Conservation (phyloP, 1,140 invertebrate species). For the Drosophila serrata region DNA sequence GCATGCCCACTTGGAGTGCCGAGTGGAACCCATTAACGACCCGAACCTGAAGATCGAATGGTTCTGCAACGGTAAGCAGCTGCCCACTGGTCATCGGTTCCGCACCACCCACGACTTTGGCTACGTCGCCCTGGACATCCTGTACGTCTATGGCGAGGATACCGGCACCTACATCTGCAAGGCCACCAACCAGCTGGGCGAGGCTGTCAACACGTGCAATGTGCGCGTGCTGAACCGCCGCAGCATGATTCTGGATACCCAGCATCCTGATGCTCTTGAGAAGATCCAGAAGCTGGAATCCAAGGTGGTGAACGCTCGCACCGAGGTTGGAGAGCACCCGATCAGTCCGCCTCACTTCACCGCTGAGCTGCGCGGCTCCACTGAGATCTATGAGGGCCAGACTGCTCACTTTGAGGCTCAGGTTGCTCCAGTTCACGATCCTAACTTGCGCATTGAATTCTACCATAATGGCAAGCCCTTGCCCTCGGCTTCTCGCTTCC, state of each 20-base stretch:
- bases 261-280: constrained; percentile 96
- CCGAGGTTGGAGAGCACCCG: constrained; percentile 93
- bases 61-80: constrained; percentile 94
- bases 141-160: constrained; percentile 97
- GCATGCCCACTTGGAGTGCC: constrained; percentile 97
- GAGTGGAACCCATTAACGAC: constrained; percentile 98
- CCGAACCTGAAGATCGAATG: constrained; percentile 97
- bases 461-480: constrained; percentile 96
- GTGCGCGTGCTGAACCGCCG: constrained; percentile 93
- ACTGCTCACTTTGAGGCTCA: constrained; percentile 96
- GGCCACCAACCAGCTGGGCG: constrained; percentile 95
- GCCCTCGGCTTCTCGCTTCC: constrained; percentile 94
- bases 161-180: constrained; percentile 97
- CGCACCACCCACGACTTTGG: constrained; percentile 98
- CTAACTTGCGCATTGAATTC: constrained; percentile 95
- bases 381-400: constrained; percentile 93
- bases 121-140: constrained; percentile 96
- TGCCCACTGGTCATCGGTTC: constrained; percentile 94
- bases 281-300: constrained; percentile 96
- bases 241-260: constrained; percentile 95
- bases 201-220: constrained; percentile 96
- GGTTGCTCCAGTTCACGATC: constrained; percentile 96
- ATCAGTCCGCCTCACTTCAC: constrained; percentile 92
- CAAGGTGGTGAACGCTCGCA: constrained; percentile 90
- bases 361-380: constrained; percentile 93